Evolutionary conservation across 2,113 vertebrate genomes (phyloP), one percentile per base, ranked within the genome.

Genomic region (Centropus unirufus): DNA sequence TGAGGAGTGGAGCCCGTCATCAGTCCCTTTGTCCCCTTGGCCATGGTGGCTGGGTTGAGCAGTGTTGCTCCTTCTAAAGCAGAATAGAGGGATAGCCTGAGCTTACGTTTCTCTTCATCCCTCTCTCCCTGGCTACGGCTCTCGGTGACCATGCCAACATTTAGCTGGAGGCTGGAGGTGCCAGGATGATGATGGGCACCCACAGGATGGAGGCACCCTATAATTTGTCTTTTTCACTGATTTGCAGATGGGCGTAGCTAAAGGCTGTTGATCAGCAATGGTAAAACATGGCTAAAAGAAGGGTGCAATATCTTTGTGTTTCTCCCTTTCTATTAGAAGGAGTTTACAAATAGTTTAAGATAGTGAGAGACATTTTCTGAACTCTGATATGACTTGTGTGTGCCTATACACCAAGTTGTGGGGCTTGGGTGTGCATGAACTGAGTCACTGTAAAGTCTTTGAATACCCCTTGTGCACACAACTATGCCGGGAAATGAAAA

Each of bases 181-280:
- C 11, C 47, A 8, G 15, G 17, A 24, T 47, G 30, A n/a, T 42
- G 22, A 29, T 5, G 40, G 51, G 23, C 24, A 27, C 44, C 44
- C 0, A 0, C 29, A 8, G 20, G 40, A 21, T 6, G 13, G 58
- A 14, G n/a, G 47, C 14, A 39, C 16, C 40, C 40, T 0, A 0
- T 49, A 44, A 61, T 15, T 59, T 21, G 8, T 21, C 26, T 42
- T 46, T 49, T 29, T 69, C 27, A 3, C 70, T 59, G 72, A 30
- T 2, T 6, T 59, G 46, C 54, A 68, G 61, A 51, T 51, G 85
- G 79, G 42, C 6, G 24, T 44, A 11, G 36, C 26, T 57, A 30
- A 69, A 1, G 1, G 36, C 54, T 73, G 40, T 29, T 47, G 64
- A 27, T 66, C 0, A 0, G 54, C 24, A 40, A 24, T 23, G 36